Base-by-base conservation (phyloP, 2,797 vertebrate genomes). In the Rhinichthys osculus region DNA sequence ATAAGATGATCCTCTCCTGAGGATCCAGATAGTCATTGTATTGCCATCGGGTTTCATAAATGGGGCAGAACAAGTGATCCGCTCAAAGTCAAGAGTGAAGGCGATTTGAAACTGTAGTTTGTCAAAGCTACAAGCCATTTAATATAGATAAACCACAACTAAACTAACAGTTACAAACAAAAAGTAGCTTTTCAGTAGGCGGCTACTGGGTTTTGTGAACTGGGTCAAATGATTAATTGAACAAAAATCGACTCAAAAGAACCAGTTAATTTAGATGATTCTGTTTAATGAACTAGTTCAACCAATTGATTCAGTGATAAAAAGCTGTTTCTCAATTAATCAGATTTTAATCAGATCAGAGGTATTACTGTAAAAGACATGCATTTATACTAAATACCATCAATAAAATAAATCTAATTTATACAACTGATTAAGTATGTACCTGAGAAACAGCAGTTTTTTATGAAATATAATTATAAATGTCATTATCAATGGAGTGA, bases 1-100 rank as follows among this genome's bases (percentile, higher is more conserved):
- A 35, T 77, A 54, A 57, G 74, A 47, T n/a, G 33, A 77, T 77
- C 74, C 74, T 77, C 74, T 77, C 74, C 52, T n/a, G 74, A 77
- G 74, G 33, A 57, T 8, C 21, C 50, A 38, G 6, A 57, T 7
- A 16, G 52, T 77, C 74, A 38, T 13, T n/a, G 21, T n/a, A 3
- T 33, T 17, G 50, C 54, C 74, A 57, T 77, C 74, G 6, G 52
- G 74, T 77, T 77, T 57, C 74, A 77, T 57, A 57, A 57, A 77
- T 14, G 50, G 21, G 35, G 33, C 17, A 38, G 33, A 21, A 64
- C 27, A 16, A 69, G 10, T 33, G 72, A 52, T 52, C 44, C 21
- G 72, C 27, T 76, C 47, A 7, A 19, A 73, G 44, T 23, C 10
- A 77, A 57, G 33, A 14, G 19, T 3, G 47, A 52, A 76, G 30